phyloP scores from a whole-genome alignment of 2,797 vertebrate genomes.

The Cuniculus paca region DNA sequence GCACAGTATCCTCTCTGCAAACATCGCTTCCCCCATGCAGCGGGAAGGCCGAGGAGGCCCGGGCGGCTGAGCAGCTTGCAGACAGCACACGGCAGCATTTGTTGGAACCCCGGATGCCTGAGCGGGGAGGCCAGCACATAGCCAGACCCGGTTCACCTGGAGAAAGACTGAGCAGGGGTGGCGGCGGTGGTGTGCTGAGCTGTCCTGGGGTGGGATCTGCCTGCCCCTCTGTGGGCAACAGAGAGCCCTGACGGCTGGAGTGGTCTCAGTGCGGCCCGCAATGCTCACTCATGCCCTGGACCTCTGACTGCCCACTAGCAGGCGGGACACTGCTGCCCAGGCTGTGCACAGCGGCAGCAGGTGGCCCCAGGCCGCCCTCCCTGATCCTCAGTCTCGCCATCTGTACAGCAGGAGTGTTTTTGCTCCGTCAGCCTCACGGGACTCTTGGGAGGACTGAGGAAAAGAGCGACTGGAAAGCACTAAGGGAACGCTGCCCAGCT shows the following conservation, averaged over 20 bases:
- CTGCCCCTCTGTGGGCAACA: neutral
- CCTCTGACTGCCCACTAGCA: fast-evolving
- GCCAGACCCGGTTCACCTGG: neutral
- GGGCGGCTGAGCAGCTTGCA: neutral
- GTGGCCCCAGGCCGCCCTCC: neutral
- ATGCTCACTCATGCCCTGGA: too few species aligned
- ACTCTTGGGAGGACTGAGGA: neutral
- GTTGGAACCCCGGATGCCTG: neutral
- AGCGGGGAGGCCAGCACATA: neutral
- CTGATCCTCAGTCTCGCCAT: neutral
- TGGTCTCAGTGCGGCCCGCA: neutral
- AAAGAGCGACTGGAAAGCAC: neutral
- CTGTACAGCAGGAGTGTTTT: neutral
- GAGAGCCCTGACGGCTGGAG: neutral
- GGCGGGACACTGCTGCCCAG: neutral
- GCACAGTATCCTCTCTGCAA: neutral
- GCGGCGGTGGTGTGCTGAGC: neutral
- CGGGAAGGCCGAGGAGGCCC: neutral
- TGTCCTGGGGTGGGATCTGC: neutral
- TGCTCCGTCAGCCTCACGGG: neutral
- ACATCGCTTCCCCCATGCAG: neutral
- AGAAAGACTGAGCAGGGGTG: neutral
- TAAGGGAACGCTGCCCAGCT: neutral
- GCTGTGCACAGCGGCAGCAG: neutral
- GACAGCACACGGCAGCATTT: fast-evolving